Conservation (phyloP, 2,113 vertebrate genomes). For the Otolemur garnettii region DNA sequence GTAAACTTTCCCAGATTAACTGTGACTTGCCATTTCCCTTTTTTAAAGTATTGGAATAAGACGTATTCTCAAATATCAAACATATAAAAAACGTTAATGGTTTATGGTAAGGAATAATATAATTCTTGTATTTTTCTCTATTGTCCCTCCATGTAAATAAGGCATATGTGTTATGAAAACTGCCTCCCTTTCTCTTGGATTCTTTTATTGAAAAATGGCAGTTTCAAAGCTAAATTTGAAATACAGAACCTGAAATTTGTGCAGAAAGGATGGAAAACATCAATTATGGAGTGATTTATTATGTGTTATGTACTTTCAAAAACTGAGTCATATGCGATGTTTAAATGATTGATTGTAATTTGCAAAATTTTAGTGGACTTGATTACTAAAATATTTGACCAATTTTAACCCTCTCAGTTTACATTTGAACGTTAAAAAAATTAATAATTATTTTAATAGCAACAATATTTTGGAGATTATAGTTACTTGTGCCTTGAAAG, state of each 20-base stretch:
- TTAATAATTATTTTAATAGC: slow-evolving; percentile 57
- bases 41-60: slow-evolving; percentile 35
- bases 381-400: slow-evolving; percentile 55
- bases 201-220: slow-evolving; percentile 81
- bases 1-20: slow-evolving; percentile 83
- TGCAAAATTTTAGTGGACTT: slow-evolving; percentile 51
- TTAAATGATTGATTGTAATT: slow-evolving; percentile 60
- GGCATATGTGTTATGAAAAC: slow-evolving; percentile 77
- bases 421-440: slow-evolving; percentile 46
- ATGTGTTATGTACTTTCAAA: slow-evolving; percentile 66
- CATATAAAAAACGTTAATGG: slow-evolving; percentile 61
- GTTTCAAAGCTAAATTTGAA: slow-evolving; percentile 81
- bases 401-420: slow-evolving; percentile 59
- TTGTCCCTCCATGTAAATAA: slow-evolving; percentile 75
- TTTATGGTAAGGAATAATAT: slow-evolving; percentile 58
- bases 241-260: slow-evolving; percentile 79
- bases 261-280: slow-evolving; percentile 55
- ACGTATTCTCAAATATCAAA: slow-evolving; percentile 69
- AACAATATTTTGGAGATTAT: slow-evolving; percentile 30
- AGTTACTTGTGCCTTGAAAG: neutral
- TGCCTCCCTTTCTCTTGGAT: slow-evolving; percentile 79
- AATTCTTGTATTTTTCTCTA: slow-evolving; percentile 66
- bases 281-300: slow-evolving; percentile 83
- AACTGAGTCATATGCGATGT: neutral
- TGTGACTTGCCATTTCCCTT: slow-evolving; percentile 74